A percentile compares a stretch with the other conserved stretches of the same genome.
phyloP scores from a whole-genome alignment of 2,797 vertebrate species.

The Galagoides demidoff region DNA sequence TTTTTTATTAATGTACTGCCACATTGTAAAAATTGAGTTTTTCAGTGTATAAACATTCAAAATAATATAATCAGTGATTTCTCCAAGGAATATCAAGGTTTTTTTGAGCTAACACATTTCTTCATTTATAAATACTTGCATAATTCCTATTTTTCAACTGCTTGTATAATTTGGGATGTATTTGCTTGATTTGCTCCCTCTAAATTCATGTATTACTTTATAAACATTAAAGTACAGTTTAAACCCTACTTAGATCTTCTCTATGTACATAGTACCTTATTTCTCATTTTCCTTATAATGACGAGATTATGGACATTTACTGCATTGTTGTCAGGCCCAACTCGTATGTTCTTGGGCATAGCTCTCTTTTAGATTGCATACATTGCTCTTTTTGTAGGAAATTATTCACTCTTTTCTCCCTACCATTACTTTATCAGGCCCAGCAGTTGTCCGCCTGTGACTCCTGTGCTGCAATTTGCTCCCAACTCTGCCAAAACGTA shows the following conservation, averaged over 20 bases:
- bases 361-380: conserved; percentile 35
- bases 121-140: conserved; percentile 20
- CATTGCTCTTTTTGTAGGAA: neutral
- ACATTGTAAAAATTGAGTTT: conserved; percentile 4
- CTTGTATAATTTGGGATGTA: conserved; percentile 20
- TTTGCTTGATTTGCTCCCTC: neutral
- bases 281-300: conserved; percentile 14
- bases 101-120: conserved; percentile 36
- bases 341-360: neutral
- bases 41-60: neutral
- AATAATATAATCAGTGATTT: conserved; percentile 44
- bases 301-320: conserved; percentile 37
- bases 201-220: conserved; percentile 15
- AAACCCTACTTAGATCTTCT: conserved; percentile 29
- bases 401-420: conserved; percentile 1
- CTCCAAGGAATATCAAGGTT: neutral
- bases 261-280: neutral
- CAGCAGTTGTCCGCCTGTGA: neutral
- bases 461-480: conserved; percentile 25
- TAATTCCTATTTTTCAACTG: neutral
- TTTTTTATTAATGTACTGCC: conserved; percentile 6
- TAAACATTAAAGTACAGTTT: conserved; percentile 20
- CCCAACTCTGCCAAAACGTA: conserved; percentile 34
- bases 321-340: neutral
- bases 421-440: conserved; percentile 4